Percentiles rank a stretch among this genome's conserved stretches.
Evolutionary conservation across 2,888 invertebrate species (phyloP).

Genomic region (Caenorhabditis virilis): DNA sequence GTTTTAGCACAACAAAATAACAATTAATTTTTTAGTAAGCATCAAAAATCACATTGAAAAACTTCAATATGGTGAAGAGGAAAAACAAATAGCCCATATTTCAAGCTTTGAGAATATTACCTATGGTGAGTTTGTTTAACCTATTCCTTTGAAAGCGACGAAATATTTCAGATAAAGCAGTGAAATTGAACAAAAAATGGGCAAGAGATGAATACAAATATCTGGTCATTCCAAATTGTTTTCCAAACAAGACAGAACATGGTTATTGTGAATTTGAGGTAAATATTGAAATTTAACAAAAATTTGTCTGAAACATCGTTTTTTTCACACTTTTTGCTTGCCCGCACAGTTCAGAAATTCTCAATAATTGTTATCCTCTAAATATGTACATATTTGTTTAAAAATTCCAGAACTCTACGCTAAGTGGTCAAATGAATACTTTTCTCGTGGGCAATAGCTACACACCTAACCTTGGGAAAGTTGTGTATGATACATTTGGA

Average conservation of each 20-base stretch:
- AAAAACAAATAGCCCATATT: constrained; percentile 5
- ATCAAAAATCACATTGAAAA: not conserved
- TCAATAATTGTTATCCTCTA: too few species aligned
- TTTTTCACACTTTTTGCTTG: too few species aligned
- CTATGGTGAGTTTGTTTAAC: too few species aligned
- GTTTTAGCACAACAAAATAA: too few species aligned
- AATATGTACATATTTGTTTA: too few species aligned
- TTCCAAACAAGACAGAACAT: constrained; percentile 39
- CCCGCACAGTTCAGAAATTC: too few species aligned
- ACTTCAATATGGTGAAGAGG: constrained; percentile 13
- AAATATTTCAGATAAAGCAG: constrained; percentile 37
- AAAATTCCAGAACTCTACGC: constrained; percentile 1
- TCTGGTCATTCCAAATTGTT: constrained; percentile 32
- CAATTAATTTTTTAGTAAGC: not conserved
- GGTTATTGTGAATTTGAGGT: constrained; percentile 40
- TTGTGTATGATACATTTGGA: constrained; percentile 32
- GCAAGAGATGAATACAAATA: constrained; percentile 37
- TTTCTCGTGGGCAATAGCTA: constrained; percentile 43
- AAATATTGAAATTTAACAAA: too few species aligned
- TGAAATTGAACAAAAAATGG: constrained; percentile 33
- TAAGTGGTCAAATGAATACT: constrained; percentile 28
- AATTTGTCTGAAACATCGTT: too few species aligned
- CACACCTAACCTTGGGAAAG: constrained; percentile 29
- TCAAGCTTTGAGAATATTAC: constrained; percentile 27
- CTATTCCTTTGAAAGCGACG: too few species aligned